These are phyloP conservation scores for Mongoloraphidia duomilia DNA, from an alignment of 2,888 invertebrate genomes.

Conservation along the genomic window DNA sequence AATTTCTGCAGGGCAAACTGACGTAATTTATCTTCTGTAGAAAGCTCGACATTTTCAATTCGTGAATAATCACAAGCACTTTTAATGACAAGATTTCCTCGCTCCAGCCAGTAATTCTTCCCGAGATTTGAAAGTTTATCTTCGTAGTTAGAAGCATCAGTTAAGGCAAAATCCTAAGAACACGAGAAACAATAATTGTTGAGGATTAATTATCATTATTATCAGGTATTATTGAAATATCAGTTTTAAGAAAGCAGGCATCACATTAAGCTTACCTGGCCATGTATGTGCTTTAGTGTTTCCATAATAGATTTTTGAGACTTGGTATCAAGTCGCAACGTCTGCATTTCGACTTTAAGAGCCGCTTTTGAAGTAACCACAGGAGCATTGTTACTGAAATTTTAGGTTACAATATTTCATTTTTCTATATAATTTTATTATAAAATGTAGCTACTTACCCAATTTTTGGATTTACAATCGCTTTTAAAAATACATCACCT, in stretches of 20 bases:
- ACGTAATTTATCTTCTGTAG: conserved; percentile 48
- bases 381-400: conserved; percentile 32
- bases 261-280: conserved; percentile 41
- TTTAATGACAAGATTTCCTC: conserved; percentile 60
- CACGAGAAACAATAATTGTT: conserved; percentile 5
- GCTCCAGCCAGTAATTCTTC: conserved; percentile 62
- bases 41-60: conserved; percentile 36
- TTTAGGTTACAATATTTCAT: conserved; percentile 13
- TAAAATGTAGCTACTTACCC: conserved; percentile 27
- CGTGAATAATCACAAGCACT: conserved; percentile 55
- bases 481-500: conserved; percentile 48
- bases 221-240: background rate
- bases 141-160: conserved; percentile 32
- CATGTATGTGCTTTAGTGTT: conserved; percentile 58
- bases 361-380: conserved; percentile 33
- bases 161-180: conserved; percentile 34
- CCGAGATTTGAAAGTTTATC: conserved; percentile 54
- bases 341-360: conserved; percentile 63
- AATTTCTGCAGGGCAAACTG: conserved; percentile 57
- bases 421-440: background rate
- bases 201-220: no score
- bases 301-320: conserved; percentile 60
- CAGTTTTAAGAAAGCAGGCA: conserved; percentile 1
- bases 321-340: conserved; percentile 48
- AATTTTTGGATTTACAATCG: conserved; percentile 45